Evolutionary conservation across 35 echinoderm and acorn worm species (phyloP).

Genomic region (Ophioderma brevispina): DNA sequence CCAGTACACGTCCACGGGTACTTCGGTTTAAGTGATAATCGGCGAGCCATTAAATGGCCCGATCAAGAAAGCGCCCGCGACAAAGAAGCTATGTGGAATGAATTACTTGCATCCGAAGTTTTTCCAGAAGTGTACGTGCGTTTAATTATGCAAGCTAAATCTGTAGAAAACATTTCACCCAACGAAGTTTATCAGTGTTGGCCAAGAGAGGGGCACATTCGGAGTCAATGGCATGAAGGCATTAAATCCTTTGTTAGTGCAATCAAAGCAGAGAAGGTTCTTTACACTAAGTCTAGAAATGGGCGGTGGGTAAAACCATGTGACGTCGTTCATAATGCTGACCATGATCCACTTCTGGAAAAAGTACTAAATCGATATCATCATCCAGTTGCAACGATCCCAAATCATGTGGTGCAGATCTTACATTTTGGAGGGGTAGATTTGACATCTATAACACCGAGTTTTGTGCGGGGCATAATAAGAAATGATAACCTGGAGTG

Average conservation of each 20-base stretch:
- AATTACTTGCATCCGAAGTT: conserved; percentile 55
- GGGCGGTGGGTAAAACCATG: conserved; percentile 46
- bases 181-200: conserved; percentile 65
- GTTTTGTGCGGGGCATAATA: conserved; percentile 13
- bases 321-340: conserved; percentile 19
- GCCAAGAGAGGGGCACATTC: conserved; percentile 23
- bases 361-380: conserved; percentile 22
- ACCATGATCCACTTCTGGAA: conserved; percentile 6
- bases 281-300: conserved; percentile 21
- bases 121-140: conserved; percentile 61
- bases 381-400: conserved; percentile 5
- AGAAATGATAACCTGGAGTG: conserved; percentile 9
- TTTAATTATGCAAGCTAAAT: conserved; percentile 29
- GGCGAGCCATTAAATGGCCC: conserved; percentile 80
- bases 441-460: conserved; percentile 17
- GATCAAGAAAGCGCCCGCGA: conserved; percentile 67
- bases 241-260: conserved; percentile 29
- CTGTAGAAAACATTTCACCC: neutral
- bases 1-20: conserved; percentile 88
- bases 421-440: neutral
- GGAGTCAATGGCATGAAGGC: conserved; percentile 38
- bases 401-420: conserved; percentile 6
- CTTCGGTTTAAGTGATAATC: conserved; percentile 81
- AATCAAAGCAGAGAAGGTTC: conserved; percentile 21
- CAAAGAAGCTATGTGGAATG: conserved; percentile 73